These are phyloP conservation scores for Prorops nasuta DNA, from an alignment of 1,140 invertebrate genomes.

Conservation along the genomic window DNA sequence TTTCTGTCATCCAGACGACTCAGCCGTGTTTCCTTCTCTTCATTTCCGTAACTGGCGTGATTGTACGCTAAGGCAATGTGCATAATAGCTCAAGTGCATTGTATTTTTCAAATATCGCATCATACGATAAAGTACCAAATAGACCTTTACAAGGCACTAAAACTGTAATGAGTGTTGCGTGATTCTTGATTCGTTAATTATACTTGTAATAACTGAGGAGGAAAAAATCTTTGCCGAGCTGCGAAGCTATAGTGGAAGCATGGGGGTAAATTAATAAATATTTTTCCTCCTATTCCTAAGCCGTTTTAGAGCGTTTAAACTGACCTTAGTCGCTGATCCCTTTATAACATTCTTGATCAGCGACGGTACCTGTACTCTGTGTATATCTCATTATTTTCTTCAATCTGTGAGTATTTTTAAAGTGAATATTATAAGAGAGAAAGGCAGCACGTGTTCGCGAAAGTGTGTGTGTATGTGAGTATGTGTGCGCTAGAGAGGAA, in stretches of 20 bases:
- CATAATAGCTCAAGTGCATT: too few species aligned
- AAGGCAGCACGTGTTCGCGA: conserved; percentile 2
- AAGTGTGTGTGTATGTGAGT: background rate
- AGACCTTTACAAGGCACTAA: conserved; percentile 31
- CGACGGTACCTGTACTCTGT: conserved; percentile 44
- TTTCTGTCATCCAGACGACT: too few species aligned
- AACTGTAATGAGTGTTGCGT: conserved; percentile 28
- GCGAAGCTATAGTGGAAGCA: too few species aligned
- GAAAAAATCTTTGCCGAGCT: conserved; percentile 19
- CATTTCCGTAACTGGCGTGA: too few species aligned
- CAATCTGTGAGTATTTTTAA: conserved; percentile 42
- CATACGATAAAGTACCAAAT: conserved; percentile 32
- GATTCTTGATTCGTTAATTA: conserved; percentile 20
- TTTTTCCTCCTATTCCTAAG: too few species aligned
- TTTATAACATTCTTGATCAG: conserved; percentile 23
- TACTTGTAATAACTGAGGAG: background rate
- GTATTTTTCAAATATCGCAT: too few species aligned
- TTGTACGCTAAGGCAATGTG: too few species aligned
- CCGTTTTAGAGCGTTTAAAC: too few species aligned
- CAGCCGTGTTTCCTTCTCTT: too few species aligned
- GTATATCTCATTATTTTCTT: conserved; percentile 43
- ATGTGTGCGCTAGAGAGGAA: background rate
- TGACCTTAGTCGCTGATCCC: conserved; percentile 31
- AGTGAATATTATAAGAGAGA: conserved; percentile 16
- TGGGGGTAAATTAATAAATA: too few species aligned